A percentile compares a stretch with the other conserved stretches of the same genome.
Evolutionary conservation across 2,797 vertebrate genomes (phyloP).

Genomic region (Sebastes dallii): DNA sequence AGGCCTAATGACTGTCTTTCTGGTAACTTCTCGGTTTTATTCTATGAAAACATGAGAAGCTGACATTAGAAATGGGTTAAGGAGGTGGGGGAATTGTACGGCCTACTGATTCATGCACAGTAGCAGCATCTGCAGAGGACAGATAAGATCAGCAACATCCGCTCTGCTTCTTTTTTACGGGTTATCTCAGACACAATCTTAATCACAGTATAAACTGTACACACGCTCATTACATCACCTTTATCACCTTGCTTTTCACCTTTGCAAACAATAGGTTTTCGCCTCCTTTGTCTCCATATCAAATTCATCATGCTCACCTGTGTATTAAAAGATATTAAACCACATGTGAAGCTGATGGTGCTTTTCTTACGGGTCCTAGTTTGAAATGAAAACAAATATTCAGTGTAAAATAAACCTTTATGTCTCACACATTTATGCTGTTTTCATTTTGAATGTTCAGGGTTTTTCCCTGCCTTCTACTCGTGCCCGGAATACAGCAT

Average conservation of each 20-base stretch:
- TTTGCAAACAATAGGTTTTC: neutral
- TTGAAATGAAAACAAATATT: neutral
- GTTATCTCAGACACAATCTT: slow-evolving; percentile 27
- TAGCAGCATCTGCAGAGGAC: slow-evolving; percentile 22
- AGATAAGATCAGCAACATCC: slow-evolving; percentile 55
- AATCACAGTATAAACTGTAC: neutral
- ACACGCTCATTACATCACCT: neutral
- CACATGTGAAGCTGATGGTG: rapidly evolving
- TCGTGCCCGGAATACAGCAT: slow-evolving; percentile 13
- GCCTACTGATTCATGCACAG: neutral
- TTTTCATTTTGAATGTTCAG: neutral
- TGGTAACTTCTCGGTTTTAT: neutral
- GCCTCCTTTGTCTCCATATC: neutral
- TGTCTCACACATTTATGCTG: neutral
- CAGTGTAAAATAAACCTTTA: neutral
- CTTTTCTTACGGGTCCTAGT: neutral
- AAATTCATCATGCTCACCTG: neutral
- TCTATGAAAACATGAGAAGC: neutral
- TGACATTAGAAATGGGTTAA: neutral
- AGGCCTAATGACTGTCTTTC: neutral
- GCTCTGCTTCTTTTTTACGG: neutral
- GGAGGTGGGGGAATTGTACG: neutral
- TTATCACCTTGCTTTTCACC: neutral
- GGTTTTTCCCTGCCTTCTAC: slow-evolving; percentile 15
- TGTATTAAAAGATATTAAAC: neutral